Evolutionary conservation across 2,797 vertebrate species (phyloP).

Genomic region (Phoxinus dragarum): DNA sequence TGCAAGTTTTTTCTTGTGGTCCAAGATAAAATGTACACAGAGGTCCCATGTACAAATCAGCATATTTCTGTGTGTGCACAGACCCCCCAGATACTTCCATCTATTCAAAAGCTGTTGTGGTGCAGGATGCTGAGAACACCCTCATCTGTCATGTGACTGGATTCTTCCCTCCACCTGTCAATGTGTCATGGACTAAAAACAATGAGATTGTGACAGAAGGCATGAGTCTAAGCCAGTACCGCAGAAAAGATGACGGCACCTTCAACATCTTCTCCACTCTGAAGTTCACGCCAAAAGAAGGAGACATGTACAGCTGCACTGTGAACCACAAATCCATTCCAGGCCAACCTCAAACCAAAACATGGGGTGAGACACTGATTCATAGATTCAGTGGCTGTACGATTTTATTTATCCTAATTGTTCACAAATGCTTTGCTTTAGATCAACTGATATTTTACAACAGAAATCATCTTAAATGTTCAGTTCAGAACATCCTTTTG

Average conservation of each 20-base stretch:
- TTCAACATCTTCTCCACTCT: conserved; percentile 79
- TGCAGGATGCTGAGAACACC: conserved; percentile 71
- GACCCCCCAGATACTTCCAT: conserved; percentile 62
- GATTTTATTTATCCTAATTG: not conserved
- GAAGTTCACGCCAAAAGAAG: conserved; percentile 72
- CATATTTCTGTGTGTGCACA: conserved; percentile 11
- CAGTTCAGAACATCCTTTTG: too few species aligned
- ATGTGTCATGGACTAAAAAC: conserved; percentile 75
- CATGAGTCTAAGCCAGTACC: conserved; percentile 61
- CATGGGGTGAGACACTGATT: conserved; percentile 75
- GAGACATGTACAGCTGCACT: conserved; percentile 78
- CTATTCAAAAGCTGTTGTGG: conserved; percentile 66
- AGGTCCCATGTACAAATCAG: not conserved
- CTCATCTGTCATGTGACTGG: conserved; percentile 78
- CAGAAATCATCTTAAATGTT: not conserved
- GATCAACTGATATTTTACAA: not conserved
- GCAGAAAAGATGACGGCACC: conserved; percentile 58
- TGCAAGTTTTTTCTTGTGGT: not conserved
- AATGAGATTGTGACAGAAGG: conserved; percentile 44
- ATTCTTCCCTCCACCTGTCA: conserved; percentile 77
- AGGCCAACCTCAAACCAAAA: conserved; percentile 57
- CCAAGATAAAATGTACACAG: not conserved
- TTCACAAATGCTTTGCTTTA: not conserved
- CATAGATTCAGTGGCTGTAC: not conserved
- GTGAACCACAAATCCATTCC: conserved; percentile 25